phyloP scores from a whole-genome alignment of 2,888 invertebrate genomes.

The Hyposoter dolosus region DNA sequence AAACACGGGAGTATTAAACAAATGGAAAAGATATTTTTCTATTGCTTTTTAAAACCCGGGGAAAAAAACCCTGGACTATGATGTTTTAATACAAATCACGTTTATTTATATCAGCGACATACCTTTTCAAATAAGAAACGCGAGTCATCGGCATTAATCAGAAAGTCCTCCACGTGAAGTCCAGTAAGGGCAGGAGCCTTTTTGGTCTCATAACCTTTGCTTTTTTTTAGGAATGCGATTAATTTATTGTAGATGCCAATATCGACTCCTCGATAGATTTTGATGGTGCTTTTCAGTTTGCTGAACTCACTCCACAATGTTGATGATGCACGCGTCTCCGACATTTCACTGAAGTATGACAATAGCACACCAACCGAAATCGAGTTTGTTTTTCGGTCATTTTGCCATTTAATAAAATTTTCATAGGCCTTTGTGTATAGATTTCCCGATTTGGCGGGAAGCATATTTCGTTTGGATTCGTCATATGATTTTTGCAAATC shows the following conservation, averaged over 20 bases:
- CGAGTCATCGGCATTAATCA: background rate
- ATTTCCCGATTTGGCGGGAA: background rate
- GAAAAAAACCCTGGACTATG: no score
- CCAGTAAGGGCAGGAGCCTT: background rate
- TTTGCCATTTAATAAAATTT: constrained; percentile 1
- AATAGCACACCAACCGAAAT: background rate
- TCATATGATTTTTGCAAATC: background rate
- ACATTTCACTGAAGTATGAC: constrained; percentile 5
- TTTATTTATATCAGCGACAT: no score
- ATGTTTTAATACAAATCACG: no score
- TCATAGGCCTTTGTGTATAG: background rate
- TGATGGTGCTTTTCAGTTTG: background rate
- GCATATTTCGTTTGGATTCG: background rate
- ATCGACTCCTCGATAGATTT: background rate
- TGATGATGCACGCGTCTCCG: background rate
- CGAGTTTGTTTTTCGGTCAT: background rate
- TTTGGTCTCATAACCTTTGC: background rate
- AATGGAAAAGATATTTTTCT: background rate
- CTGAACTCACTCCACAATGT: background rate
- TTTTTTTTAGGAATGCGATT: background rate
- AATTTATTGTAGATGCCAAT: background rate
- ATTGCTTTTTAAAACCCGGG: background rate
- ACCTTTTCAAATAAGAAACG: background rate
- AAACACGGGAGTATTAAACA: background rate
- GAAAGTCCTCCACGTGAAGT: background rate